phyloP scores from a whole-genome alignment of 2,113 vertebrate genomes.

The Mobula hypostoma region DNA sequence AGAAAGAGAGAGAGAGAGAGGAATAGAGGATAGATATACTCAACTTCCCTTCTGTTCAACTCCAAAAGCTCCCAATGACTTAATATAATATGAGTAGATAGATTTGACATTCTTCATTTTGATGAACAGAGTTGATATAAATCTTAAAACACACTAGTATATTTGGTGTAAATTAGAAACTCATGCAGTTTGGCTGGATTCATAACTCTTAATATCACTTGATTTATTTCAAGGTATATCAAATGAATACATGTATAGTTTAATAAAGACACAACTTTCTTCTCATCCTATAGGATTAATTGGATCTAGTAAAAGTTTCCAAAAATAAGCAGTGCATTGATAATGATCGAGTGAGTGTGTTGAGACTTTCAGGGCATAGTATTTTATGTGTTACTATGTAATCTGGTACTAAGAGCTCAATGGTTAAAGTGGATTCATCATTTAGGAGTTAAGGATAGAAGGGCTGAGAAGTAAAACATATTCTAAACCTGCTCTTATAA shows the following conservation, averaged over 20 bases:
- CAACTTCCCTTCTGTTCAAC: no score
- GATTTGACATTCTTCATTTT: background rate
- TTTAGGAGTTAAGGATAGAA: no score
- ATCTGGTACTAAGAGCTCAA: background rate
- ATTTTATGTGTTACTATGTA: background rate
- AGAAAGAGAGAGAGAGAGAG: no score
- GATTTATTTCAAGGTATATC: background rate
- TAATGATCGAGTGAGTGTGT: background rate
- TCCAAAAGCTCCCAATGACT: no score
- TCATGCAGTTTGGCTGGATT: background rate
- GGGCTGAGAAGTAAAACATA: background rate
- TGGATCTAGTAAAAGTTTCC: no score
- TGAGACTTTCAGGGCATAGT: background rate
- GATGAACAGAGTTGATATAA: background rate
- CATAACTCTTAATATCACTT: background rate
- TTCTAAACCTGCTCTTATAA: background rate
- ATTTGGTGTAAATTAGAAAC: background rate
- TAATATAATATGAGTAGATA: background rate
- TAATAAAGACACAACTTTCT: background rate
- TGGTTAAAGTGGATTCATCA: background rate
- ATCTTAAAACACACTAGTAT: background rate
- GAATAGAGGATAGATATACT: no score
- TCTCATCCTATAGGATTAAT: background rate
- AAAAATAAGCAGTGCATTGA: no score
- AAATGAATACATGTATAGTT: background rate